These are phyloP conservation scores for Drosophila setosimentum DNA, from an alignment of 2,888 invertebrate genomes.

Conservation along the genomic window DNA sequence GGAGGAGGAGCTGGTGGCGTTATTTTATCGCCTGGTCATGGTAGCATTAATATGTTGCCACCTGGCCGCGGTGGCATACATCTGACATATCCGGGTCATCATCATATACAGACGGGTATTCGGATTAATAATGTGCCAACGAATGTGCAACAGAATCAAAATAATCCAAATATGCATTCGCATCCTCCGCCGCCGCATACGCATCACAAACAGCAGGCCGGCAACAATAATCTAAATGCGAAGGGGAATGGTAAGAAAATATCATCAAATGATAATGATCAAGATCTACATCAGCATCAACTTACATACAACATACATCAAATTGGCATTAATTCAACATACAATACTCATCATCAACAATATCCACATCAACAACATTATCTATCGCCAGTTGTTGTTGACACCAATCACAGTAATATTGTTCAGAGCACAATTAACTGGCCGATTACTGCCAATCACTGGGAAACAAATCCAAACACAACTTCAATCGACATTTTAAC, in stretches of 20 bases:
- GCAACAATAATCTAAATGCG: constrained; percentile 58
- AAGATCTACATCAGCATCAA: not conserved
- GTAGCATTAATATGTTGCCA: constrained; percentile 80
- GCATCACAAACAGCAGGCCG: constrained; percentile 68
- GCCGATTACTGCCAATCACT: constrained; percentile 49
- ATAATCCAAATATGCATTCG: constrained; percentile 43
- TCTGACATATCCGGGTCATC: constrained; percentile 72
- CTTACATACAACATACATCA: constrained; percentile 38
- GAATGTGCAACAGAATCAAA: constrained; percentile 70
- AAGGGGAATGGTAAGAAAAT: constrained; percentile 67
- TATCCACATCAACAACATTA: constrained; percentile 25
- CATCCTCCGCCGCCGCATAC: constrained; percentile 73
- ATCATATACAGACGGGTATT: constrained; percentile 83
- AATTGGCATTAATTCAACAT: constrained; percentile 34
- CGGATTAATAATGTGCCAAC: constrained; percentile 85
- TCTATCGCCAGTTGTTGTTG: constrained; percentile 73
- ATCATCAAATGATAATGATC: constrained; percentile 10
- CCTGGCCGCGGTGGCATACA: constrained; percentile 71
- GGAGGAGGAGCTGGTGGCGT: constrained; percentile 64
- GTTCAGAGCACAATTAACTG: constrained; percentile 83
- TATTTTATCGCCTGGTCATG: constrained; percentile 74
- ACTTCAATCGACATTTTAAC: constrained; percentile 20
- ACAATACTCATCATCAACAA: constrained; percentile 20
- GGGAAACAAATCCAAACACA: constrained; percentile 27
- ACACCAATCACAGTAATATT: constrained; percentile 82